Percentiles rank a stretch among this genome's conserved stretches.
Conservation (phyloP, 2,113 vertebrate species). For the Rhabdornis inornatus region DNA sequence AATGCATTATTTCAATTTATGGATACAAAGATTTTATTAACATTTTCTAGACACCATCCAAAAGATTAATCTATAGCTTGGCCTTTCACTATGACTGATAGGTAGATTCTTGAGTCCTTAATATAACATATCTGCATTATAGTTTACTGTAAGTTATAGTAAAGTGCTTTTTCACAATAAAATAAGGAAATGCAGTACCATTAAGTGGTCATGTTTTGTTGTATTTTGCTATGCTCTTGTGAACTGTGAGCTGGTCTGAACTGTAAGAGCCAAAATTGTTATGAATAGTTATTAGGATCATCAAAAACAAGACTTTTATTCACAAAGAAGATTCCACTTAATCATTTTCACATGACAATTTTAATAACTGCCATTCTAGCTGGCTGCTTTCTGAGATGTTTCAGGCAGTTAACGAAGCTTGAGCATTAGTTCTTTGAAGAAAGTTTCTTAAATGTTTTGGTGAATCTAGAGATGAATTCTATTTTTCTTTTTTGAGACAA, state of each 20-base stretch:
- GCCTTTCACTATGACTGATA: background rate
- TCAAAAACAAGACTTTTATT: background rate
- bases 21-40: background rate
- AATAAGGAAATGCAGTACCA: background rate
- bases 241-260: background rate
- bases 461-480: background rate
- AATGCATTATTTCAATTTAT: background rate
- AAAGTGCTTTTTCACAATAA: background rate
- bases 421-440: background rate
- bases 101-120: background rate
- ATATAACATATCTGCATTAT: background rate
- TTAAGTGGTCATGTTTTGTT: background rate
- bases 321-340: background rate
- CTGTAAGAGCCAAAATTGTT: background rate
- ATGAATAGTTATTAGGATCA: background rate
- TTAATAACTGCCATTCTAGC: background rate
- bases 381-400: background rate
- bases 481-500: background rate
- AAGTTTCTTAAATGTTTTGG: background rate
- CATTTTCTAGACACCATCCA: background rate
- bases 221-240: background rate
- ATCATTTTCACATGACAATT: background rate
- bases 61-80: background rate
- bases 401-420: background rate
- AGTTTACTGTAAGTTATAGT: background rate